A percentile compares a stretch with the other conserved stretches of the same genome.
These are phyloP conservation scores for Anthrax anthrax DNA, from an alignment of 2,888 invertebrate species.

Conservation along the genomic window DNA sequence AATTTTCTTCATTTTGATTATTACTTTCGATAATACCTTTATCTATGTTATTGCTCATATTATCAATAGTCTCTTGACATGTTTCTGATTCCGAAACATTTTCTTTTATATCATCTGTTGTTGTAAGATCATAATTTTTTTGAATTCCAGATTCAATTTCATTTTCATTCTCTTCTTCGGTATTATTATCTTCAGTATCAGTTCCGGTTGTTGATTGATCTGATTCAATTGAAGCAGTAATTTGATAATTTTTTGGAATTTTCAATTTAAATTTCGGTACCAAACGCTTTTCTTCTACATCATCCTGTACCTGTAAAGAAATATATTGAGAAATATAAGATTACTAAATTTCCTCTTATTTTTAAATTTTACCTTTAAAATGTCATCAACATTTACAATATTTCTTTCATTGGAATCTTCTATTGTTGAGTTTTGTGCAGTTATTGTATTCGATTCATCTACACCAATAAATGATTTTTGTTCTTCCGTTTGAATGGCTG, in stretches of 20 bases:
- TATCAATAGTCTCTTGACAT: conserved; percentile 10
- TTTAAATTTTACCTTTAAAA: not conserved
- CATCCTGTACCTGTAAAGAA: not conserved
- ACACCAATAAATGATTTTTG: no score
- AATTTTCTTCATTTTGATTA: conserved; percentile 15
- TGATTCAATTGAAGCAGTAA: conserved; percentile 21
- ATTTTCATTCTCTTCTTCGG: conserved; percentile 6
- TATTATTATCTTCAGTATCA: conserved; percentile 19
- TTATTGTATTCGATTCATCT: no score
- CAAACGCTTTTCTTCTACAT: conserved; percentile 17
- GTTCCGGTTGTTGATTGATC: conserved; percentile 28
- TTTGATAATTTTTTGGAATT: conserved; percentile 44
- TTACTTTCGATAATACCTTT: not conserved
- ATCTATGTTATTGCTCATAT: not conserved
- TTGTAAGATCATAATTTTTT: conserved; percentile 8
- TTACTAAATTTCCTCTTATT: no score
- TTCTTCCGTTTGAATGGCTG: no score
- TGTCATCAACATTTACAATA: no score
- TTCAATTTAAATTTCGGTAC: conserved; percentile 56
- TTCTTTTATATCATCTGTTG: conserved; percentile 1
- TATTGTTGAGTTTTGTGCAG: not conserved
- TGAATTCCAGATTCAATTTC: conserved; percentile 7
- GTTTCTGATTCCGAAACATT: conserved; percentile 8
- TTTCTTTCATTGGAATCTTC: not conserved
- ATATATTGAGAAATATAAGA: no score